Evolutionary conservation across 2,113 vertebrate species (phyloP).

Genomic region (Xiphophorus maculatus): DNA sequence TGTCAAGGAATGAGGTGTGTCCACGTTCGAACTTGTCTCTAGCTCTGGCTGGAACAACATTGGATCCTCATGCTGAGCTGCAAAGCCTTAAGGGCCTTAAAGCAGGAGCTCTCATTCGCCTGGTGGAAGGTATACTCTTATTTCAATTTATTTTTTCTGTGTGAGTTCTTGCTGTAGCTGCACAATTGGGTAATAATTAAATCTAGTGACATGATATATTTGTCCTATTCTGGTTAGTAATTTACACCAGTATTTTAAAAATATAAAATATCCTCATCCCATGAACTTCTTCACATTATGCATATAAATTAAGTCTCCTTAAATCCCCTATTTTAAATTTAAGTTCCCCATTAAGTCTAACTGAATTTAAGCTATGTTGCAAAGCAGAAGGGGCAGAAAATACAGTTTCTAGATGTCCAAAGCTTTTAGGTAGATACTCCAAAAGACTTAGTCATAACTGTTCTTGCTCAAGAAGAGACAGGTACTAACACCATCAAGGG

Average conservation of each 20-base stretch:
- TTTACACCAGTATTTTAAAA: not conserved
- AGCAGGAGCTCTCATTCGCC: conserved; percentile 74
- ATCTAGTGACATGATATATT: not conserved
- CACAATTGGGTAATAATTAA: not conserved
- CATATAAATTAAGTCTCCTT: not conserved
- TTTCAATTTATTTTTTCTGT: not conserved
- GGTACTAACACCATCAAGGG: not conserved
- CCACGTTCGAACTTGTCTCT: conserved; percentile 78
- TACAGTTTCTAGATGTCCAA: too few species aligned
- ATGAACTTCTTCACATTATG: not conserved
- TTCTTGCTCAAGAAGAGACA: not conserved
- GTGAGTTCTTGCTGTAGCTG: not conserved
- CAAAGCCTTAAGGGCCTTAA: conserved; percentile 78
- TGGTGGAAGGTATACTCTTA: conserved; percentile 77
- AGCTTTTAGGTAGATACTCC: too few species aligned
- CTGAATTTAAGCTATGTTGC: too few species aligned
- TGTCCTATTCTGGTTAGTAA: not conserved
- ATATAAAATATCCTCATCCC: not conserved
- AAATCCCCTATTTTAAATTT: not conserved
- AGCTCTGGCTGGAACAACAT: conserved; percentile 66
- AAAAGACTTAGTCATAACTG: not conserved
- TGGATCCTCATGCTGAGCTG: conserved; percentile 76
- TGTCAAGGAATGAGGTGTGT: conserved; percentile 75
- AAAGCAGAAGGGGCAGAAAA: too few species aligned
- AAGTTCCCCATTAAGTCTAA: too few species aligned